Base-by-base conservation (phyloP, 2,797 vertebrate species). In the Aldrovandia affinis region DNA sequence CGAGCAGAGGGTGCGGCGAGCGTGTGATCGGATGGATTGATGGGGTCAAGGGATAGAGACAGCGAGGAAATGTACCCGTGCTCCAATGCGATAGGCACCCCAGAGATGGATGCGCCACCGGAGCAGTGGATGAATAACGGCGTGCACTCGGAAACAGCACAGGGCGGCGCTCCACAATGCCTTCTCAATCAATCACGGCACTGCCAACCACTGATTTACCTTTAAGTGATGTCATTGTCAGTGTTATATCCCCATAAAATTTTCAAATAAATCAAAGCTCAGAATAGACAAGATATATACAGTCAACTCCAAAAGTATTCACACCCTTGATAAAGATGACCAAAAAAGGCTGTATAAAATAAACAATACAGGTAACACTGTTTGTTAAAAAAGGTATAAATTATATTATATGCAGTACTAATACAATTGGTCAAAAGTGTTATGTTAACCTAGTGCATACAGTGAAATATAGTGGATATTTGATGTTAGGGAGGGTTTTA, bases 31-130 rank as follows among this genome's bases (percentile, higher is more conserved):
- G n/a, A n/a, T 28, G 54, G 42, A 50, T 52, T 8, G 54, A 30
- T 42, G 0, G 52, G n/a, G 47, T 73, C 39, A 52, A 55, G 44
- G 36, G 39, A 75, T 2, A 81, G 78, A 63, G 68, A 86, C 44
- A 77, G 22, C 12, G 33, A 44, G 77, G 78, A 83, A 63, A 50
- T 42, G 15, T 28, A n/a, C 78, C 59, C 79, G 63, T 55, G 61
- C 33, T 81, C 44, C 59, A 42, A 42, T 6, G 61, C 75, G 59
- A 63, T 20, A 63, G 55, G 52, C 81, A 73, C 80, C 84, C 39
- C 30, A 7, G 61, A 36, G 22, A 44, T 33, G 25, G 36, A 50
- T 80, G 77, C 81, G 10, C 77, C 14, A 42, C 59, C 39, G 73
- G 57, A 83, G 75, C 0, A 80, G 75, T 47, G 14, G n/a, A 83